A percentile compares a stretch with the other conserved stretches of the same genome.
These are phyloP conservation scores for Hyppa rectilinea DNA, from an alignment of 2,888 invertebrate species.

Conservation along the genomic window DNA sequence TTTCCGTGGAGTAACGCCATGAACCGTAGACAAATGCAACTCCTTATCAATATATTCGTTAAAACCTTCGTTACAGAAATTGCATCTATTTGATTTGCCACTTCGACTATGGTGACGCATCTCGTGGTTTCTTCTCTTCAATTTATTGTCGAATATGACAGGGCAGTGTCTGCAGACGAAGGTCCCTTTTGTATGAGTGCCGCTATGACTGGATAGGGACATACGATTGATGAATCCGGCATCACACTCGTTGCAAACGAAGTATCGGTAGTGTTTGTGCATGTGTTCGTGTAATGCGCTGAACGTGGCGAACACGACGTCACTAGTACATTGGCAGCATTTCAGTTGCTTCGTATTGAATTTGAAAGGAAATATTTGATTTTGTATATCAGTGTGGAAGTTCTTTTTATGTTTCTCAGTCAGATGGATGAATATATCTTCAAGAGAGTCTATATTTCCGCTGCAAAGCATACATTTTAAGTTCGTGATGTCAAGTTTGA, in stretches of 20 bases:
- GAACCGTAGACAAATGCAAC: constrained; percentile 65
- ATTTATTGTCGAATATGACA: constrained; percentile 81
- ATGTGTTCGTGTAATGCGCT: constrained; percentile 73
- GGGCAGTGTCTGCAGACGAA: constrained; percentile 78
- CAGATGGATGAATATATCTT: constrained; percentile 55
- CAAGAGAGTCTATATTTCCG: constrained; percentile 45
- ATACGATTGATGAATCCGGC: constrained; percentile 75
- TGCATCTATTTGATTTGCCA: constrained; percentile 64
- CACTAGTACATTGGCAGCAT: constrained; percentile 57
- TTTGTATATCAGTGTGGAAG: constrained; percentile 61
- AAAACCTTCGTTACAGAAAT: constrained; percentile 72
- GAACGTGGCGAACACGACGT: constrained; percentile 57
- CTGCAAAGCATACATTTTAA: constrained; percentile 60
- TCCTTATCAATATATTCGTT: constrained; percentile 65
- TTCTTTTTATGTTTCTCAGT: constrained; percentile 46
- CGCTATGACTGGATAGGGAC: constrained; percentile 68
- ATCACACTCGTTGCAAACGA: constrained; percentile 75
- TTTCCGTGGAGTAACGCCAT: neutral
- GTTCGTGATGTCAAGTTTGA: constrained; percentile 47
- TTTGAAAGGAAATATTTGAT: constrained; percentile 68
- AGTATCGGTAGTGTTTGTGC: constrained; percentile 79
- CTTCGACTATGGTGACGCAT: constrained; percentile 72
- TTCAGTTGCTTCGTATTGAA: constrained; percentile 52
- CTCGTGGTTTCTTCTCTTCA: constrained; percentile 81
- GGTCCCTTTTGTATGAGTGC: constrained; percentile 71